Percentiles rank a stretch among this genome's conserved stretches.
Conservation (phyloP, 2,888 invertebrate species). For the Griposia aprilina region DNA sequence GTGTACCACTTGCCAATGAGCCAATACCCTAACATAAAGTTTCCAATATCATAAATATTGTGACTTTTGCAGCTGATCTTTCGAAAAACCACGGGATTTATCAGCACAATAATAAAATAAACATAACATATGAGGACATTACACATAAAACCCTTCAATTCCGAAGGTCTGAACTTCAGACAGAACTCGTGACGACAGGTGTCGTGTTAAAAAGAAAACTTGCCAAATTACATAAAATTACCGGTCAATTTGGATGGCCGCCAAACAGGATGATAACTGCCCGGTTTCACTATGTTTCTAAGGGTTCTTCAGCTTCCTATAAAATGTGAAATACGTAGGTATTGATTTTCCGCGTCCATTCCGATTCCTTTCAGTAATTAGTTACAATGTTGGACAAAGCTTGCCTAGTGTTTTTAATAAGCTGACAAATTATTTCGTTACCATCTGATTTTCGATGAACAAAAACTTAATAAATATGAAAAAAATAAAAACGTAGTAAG, state of each 20-base stretch:
- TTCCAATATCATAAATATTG: background rate
- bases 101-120: constrained; percentile 15
- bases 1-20: background rate
- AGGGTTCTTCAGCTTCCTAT: constrained; percentile 39
- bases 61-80: background rate
- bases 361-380: background rate
- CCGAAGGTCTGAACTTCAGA: constrained; percentile 73
- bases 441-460: background rate
- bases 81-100: background rate
- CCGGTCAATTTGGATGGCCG: constrained; percentile 81
- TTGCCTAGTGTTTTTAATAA: background rate
- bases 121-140: constrained; percentile 5
- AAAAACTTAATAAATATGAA: background rate
- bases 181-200: constrained; percentile 83
- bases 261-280: constrained; percentile 76
- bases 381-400: background rate
- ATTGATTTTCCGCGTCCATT: constrained; percentile 1
- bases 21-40: background rate
- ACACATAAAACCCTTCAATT: constrained; percentile 26
- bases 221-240: constrained; percentile 85
- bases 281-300: constrained; percentile 33
- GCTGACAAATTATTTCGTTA: background rate
- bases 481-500: background rate
- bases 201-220: constrained; percentile 77
- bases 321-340: background rate